Evolutionary conservation across 2,113 vertebrate genomes (phyloP).

Genomic region (Lonchura striata): DNA sequence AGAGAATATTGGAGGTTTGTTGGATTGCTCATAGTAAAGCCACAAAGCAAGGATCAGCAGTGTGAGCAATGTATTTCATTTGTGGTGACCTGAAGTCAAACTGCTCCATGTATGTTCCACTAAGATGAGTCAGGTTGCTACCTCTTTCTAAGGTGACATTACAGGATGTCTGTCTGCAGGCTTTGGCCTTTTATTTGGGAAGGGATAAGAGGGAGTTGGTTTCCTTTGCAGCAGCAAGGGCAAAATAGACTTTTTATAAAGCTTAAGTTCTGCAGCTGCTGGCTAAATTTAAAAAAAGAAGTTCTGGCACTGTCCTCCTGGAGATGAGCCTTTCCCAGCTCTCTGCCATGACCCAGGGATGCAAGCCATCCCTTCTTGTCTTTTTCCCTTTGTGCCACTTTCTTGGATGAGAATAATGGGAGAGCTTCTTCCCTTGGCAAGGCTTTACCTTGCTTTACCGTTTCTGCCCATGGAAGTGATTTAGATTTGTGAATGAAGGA

Average conservation of each 20-base stretch:
- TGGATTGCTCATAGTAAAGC: neutral
- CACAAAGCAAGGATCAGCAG: neutral
- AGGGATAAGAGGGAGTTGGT: neutral
- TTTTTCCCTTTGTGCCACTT: neutral
- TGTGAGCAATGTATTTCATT: neutral
- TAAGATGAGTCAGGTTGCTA: neutral
- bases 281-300: slow-evolving; percentile 21
- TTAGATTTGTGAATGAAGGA: neutral
- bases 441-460: neutral
- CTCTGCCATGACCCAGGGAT: neutral
- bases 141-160: slow-evolving; percentile 1
- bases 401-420: neutral
- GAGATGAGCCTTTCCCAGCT: slow-evolving; percentile 27
- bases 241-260: slow-evolving; percentile 28
- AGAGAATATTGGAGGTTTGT: neutral
- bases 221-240: slow-evolving; percentile 34
- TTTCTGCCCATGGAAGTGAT: neutral
- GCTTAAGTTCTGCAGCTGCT: slow-evolving; percentile 41
- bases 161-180: slow-evolving; percentile 1
- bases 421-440: neutral
- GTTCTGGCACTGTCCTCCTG: slow-evolving; percentile 21
- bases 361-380: neutral
- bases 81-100: neutral
- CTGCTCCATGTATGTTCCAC: neutral
- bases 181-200: slow-evolving; percentile 7